Percentiles rank a stretch among this genome's conserved stretches.
These are phyloP conservation scores for Microtus oregoni DNA, from an alignment of 2,113 vertebrate genomes.

Conservation along the genomic window DNA sequence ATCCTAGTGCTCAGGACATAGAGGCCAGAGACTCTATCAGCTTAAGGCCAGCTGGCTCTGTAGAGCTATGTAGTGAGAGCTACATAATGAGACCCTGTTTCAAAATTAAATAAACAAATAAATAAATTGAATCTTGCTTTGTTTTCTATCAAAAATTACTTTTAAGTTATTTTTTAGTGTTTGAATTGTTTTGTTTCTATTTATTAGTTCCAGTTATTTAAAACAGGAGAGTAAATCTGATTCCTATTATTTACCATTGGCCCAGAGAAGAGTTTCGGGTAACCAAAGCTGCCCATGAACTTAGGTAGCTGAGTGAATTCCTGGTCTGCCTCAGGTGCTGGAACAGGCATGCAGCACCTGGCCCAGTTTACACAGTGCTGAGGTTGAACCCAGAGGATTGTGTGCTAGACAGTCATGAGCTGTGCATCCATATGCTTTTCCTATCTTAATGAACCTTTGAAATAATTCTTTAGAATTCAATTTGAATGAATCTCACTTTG, in stretches of 20 bases:
- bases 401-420: not conserved
- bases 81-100: not conserved
- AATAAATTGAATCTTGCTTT: not conserved
- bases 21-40: too few species aligned
- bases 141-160: not conserved
- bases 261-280: not conserved
- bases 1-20: too few species aligned
- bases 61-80: not conserved
- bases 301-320: not conserved
- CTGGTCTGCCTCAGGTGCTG: not conserved
- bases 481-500: not conserved
- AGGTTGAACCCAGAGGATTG: not conserved
- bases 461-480: not conserved
- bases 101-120: not conserved
- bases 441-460: not conserved
- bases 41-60: too few species aligned
- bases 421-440: not conserved
- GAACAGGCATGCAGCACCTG: not conserved
- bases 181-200: slow-evolving; percentile 2
- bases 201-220: slow-evolving; percentile 15
- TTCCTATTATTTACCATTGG: not conserved
- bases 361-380: not conserved
- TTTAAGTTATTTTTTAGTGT: not conserved
- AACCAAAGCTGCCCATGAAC: not conserved
- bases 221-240: not conserved